Evolutionary conservation across 2,113 vertebrate species (phyloP), one percentile per base, ranked within the genome.

Genomic region (Mesocricetus auratus): DNA sequence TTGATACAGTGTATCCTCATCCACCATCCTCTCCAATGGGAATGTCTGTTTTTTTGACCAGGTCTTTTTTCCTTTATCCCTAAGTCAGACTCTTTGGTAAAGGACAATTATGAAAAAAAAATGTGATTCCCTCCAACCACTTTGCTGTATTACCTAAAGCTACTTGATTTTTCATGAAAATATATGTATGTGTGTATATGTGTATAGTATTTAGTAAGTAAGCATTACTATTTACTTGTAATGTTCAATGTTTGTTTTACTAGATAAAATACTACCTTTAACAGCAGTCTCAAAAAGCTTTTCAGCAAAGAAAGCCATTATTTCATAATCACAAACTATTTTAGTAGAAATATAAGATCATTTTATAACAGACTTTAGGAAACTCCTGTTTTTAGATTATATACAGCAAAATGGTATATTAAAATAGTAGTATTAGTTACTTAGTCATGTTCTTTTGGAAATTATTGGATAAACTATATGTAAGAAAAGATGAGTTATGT

Each of bases 391-490:
- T 89, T 69, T 2, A 86, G 79, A 78, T 60, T 58, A 53, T 53
- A 9, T 60, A 75, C 2, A 94, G 11, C 39, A 83, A 74, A 83
- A 58, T 75, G n/a, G n/a, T 45, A 15, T 50, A 77, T 62, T 33
- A 31, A 58, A 36, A n/a, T 86, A 73, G 36, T 81, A 73, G 15
- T 62, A n/a, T 73, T 90, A 93, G 60, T 68, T 75, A 26, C 22
- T n/a, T 60, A 86, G 10, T 22, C 45, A 77, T 91, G 91, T 81
- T 69, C 53, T 94, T 89, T 90, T 82, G 58, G 36, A 71, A 89
- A 85, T 89, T 78, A 68, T 33, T 77, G n/a, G n/a, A 0, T 77
- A 58, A 74, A 58, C 66, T 9, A 81, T 50, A 85, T 81, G 45
- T 42, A 1, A 6, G 68, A 74, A 75, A 53, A 47, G 4, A 50